A percentile compares a stretch with the other conserved stretches of the same genome.
phyloP scores from a whole-genome alignment of 2,113 vertebrate species.

The Petroica traversi region DNA sequence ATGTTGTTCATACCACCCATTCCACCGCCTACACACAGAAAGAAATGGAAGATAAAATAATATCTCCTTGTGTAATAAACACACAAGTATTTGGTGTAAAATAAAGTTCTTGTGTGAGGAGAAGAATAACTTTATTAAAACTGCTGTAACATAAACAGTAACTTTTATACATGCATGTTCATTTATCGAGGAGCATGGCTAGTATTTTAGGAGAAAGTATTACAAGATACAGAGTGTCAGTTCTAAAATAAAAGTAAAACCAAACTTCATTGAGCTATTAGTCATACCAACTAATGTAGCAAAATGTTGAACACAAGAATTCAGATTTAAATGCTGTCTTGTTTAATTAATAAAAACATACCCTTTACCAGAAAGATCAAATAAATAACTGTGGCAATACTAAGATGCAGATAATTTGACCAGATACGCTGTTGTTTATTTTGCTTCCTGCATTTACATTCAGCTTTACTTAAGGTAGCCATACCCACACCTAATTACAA shows the following conservation, averaged over 20 bases:
- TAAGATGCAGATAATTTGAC: background rate
- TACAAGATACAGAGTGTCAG: background rate
- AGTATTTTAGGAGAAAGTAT: background rate
- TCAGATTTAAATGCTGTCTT: background rate
- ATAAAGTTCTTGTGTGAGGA: background rate
- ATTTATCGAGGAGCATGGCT: background rate
- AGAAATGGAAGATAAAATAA: background rate
- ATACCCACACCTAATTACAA: background rate
- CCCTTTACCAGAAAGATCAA: background rate
- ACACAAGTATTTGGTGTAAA: background rate
- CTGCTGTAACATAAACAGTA: background rate
- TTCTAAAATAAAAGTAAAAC: background rate
- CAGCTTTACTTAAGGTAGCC: background rate
- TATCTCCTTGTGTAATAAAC: background rate
- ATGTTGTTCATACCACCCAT: conserved; percentile 89
- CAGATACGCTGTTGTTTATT: background rate
- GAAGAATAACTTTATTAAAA: background rate
- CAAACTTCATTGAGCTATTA: background rate
- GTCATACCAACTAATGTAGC: background rate
- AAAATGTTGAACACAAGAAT: background rate
- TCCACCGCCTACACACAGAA: conserved; percentile 64
- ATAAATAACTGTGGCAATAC: background rate
- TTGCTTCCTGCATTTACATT: background rate
- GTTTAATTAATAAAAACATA: background rate
- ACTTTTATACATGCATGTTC: background rate